phyloP scores from a whole-genome alignment of 2,888 invertebrate species.

The Stenoptilia bipunctidactyla region DNA sequence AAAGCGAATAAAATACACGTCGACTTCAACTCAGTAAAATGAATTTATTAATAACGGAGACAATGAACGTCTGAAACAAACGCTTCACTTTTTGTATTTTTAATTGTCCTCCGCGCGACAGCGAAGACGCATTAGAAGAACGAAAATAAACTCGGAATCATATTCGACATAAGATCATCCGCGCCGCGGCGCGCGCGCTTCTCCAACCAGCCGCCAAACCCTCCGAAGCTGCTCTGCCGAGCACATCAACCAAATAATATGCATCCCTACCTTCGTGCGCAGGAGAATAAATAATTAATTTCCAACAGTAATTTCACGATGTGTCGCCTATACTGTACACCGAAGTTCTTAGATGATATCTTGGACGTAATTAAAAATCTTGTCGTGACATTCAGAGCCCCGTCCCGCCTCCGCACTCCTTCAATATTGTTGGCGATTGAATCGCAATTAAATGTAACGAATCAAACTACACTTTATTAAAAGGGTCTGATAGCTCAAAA shows the following conservation, averaged over 20 bases:
- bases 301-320: slow-evolving; percentile 63
- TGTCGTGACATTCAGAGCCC: slow-evolving; percentile 70
- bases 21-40: slow-evolving; percentile 68
- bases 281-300: slow-evolving; percentile 38
- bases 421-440: slow-evolving; percentile 69
- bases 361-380: slow-evolving; percentile 68
- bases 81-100: slow-evolving; percentile 69
- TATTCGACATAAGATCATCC: slow-evolving; percentile 45
- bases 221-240: too few species aligned
- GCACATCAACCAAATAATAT: background rate
- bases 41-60: slow-evolving; percentile 72
- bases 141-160: slow-evolving; percentile 66
- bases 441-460: slow-evolving; percentile 67
- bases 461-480: slow-evolving; percentile 68
- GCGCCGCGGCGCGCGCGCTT: slow-evolving; percentile 9
- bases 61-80: slow-evolving; percentile 71
- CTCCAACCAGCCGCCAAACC: too few species aligned
- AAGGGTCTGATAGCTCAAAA: slow-evolving; percentile 63
- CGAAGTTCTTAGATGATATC: slow-evolving; percentile 66
- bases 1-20: slow-evolving; percentile 72
- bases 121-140: slow-evolving; percentile 65
- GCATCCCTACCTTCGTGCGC: background rate
- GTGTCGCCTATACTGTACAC: slow-evolving; percentile 50
- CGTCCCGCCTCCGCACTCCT: slow-evolving; percentile 57
- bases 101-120: slow-evolving; percentile 67